Percentiles rank a stretch among this genome's conserved stretches.
Evolutionary conservation across 2,113 vertebrate species (phyloP).

Genomic region (Spilogale gracilis): DNA sequence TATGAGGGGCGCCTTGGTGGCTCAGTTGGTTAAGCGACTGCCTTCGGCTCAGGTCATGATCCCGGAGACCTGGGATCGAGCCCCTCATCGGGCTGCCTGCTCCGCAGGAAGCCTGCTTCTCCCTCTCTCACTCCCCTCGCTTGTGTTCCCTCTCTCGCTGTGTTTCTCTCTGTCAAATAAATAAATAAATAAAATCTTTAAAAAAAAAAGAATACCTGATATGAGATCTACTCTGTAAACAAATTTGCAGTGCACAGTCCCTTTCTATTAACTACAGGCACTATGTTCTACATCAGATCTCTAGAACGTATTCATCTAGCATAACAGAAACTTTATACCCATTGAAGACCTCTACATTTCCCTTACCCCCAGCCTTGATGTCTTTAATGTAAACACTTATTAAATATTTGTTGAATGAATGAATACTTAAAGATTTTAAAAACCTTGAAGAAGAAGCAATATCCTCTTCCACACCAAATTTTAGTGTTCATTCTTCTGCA

Average conservation of each 20-base stretch:
- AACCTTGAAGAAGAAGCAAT: constrained; percentile 65
- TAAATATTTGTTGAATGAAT: constrained; percentile 72
- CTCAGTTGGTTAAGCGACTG: too few species aligned
- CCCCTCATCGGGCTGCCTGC: too few species aligned
- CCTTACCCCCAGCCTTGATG: background rate
- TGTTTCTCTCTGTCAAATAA: too few species aligned
- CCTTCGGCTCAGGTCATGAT: too few species aligned
- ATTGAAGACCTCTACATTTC: background rate
- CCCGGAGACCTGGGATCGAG: too few species aligned
- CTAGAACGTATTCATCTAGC: background rate
- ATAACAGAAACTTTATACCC: background rate
- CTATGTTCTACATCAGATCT: background rate
- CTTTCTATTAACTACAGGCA: background rate
- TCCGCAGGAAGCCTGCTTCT: too few species aligned
- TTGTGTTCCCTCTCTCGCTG: too few species aligned
- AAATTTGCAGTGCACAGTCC: background rate
- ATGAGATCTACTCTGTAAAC: background rate
- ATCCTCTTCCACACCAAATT: constrained; percentile 49
- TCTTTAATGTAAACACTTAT: constrained; percentile 55
- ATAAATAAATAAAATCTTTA: too few species aligned
- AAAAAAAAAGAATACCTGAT: background rate
- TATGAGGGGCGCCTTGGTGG: too few species aligned
- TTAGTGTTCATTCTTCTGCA: constrained; percentile 42
- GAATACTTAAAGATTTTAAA: constrained; percentile 51
- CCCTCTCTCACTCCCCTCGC: too few species aligned